A percentile compares a stretch with the other conserved stretches of the same genome.
Evolutionary conservation across 2,797 vertebrate genomes (phyloP).

Genomic region (Pantherophis vulpinus): DNA sequence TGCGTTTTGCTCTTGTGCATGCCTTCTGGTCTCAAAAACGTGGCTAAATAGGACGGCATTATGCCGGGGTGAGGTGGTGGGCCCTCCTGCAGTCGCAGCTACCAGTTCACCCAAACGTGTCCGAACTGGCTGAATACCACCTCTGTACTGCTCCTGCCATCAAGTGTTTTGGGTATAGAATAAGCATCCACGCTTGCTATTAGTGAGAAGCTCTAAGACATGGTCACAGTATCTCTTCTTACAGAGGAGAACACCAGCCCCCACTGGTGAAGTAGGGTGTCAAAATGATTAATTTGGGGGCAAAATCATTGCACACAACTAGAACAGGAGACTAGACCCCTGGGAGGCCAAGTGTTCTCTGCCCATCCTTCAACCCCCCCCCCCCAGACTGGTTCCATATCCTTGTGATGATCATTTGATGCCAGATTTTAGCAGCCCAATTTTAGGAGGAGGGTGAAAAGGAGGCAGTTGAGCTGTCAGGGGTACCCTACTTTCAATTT

Average conservation of each 20-base stretch:
- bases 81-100: too few species aligned
- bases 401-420: neutral
- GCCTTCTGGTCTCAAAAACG: too few species aligned
- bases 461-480: neutral
- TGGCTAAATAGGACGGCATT: too few species aligned
- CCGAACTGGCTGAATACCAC: too few species aligned
- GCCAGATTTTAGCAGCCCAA: neutral
- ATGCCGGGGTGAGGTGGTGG: too few species aligned
- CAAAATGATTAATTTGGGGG: neutral
- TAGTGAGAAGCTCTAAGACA: neutral
- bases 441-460: neutral
- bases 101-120: too few species aligned
- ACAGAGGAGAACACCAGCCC: neutral
- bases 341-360: neutral
- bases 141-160: neutral
- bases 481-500: neutral
- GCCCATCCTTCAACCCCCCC: neutral
- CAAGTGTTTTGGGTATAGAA: neutral
- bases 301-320: neutral
- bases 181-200: neutral
- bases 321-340: neutral
- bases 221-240: neutral
- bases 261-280: neutral
- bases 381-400: neutral
- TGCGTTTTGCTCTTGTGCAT: too few species aligned